phyloP scores from a whole-genome alignment of 2,797 vertebrate genomes.

The Adelosebastes latens region DNA sequence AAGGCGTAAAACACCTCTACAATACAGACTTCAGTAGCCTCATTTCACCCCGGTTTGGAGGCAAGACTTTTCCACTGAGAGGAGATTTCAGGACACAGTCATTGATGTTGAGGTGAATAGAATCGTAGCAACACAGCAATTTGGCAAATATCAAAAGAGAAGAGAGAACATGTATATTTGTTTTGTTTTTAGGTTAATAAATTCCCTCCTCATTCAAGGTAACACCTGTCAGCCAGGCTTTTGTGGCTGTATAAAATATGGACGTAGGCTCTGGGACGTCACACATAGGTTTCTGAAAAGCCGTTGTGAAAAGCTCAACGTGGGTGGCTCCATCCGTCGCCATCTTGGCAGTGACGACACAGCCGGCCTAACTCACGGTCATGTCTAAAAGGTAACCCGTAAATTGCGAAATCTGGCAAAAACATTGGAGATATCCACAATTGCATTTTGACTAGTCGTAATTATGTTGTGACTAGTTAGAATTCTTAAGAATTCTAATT shows the following conservation, averaged over 20 bases:
- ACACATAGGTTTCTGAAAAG: no score
- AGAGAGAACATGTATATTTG: not conserved
- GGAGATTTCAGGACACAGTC: slow-evolving; percentile 6
- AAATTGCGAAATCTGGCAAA: no score
- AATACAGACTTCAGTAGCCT: slow-evolving; percentile 55
- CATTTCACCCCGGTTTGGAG: slow-evolving; percentile 40
- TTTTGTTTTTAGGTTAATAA: slow-evolving; percentile 21
- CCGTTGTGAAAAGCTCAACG: no score
- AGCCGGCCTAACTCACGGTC: no score
- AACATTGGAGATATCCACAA: no score
- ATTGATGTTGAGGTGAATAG: slow-evolving; percentile 34
- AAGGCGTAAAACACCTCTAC: slow-evolving; percentile 55
- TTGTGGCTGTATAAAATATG: not conserved
- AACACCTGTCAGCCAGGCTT: not conserved
- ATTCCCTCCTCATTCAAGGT: not conserved
- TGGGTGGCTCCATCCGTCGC: no score
- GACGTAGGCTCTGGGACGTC: no score
- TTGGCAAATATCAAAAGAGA: slow-evolving; percentile 39
- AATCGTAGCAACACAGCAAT: slow-evolving; percentile 48
- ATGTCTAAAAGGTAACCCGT: no score
- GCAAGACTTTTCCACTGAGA: slow-evolving; percentile 28
- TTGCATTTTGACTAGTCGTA: no score
- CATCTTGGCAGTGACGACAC: no score
- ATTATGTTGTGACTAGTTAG: no score
- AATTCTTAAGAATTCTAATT: no score